These are phyloP conservation scores for Didymodactylos carnosus DNA, from an alignment of 2,888 invertebrate species.

Conservation along the genomic window DNA sequence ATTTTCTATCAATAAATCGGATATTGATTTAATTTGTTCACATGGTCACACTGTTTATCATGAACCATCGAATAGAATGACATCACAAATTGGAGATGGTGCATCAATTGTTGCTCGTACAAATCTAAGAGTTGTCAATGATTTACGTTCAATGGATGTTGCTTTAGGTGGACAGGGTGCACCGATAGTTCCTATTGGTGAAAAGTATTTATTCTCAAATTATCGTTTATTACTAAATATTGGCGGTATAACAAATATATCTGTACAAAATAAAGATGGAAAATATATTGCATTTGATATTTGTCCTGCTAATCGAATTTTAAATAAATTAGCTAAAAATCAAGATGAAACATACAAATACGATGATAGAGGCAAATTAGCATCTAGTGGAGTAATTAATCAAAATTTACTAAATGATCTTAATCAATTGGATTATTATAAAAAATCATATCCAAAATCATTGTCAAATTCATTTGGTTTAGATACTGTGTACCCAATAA, in stretches of 20 bases:
- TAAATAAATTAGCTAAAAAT: slow-evolving; percentile 21
- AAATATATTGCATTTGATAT: slow-evolving; percentile 20
- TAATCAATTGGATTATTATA: slow-evolving; percentile 22
- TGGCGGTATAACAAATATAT: slow-evolving; percentile 27
- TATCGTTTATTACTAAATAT: slow-evolving; percentile 26
- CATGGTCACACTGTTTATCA: slow-evolving; percentile 30
- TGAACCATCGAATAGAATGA: slow-evolving; percentile 23
- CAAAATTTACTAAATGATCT: slow-evolving; percentile 19
- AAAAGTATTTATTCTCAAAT: slow-evolving; percentile 22
- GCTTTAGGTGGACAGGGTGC: slow-evolving; percentile 28
- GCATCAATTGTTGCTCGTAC: slow-evolving; percentile 23
- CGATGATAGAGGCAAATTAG: slow-evolving; percentile 23
- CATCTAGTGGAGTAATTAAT: slow-evolving; percentile 20
- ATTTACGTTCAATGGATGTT: slow-evolving; percentile 27
- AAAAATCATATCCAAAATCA: slow-evolving; percentile 23
- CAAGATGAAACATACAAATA: slow-evolving; percentile 17
- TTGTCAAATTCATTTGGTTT: slow-evolving; percentile 25
- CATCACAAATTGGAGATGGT: slow-evolving; percentile 28
- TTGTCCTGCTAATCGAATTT: slow-evolving; percentile 25
- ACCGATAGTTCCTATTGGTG: slow-evolving; percentile 26
- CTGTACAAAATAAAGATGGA: slow-evolving; percentile 19
- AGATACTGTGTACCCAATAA: slow-evolving; percentile 21
- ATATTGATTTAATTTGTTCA: slow-evolving; percentile 22
- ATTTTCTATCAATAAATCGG: slow-evolving; percentile 2
- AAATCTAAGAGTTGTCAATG: slow-evolving; percentile 21